These are phyloP conservation scores for Mustela lutreola DNA, from an alignment of 2,113 vertebrate genomes.

Conservation along the genomic window DNA sequence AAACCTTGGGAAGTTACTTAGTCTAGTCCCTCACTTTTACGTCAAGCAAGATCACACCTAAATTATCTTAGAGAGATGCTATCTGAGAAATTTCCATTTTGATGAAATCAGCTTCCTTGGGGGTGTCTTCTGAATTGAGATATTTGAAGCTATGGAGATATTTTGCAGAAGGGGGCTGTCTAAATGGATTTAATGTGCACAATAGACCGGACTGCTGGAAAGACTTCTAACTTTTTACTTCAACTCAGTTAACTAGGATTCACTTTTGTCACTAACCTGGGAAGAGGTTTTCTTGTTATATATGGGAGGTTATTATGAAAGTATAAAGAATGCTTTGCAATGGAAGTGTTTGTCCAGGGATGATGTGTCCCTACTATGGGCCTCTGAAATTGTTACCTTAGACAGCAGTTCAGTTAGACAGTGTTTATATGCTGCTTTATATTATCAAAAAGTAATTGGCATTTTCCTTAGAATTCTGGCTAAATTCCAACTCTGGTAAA, in stretches of 20 bases:
- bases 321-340: constrained; percentile 36
- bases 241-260: not conserved
- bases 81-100: constrained; percentile 47
- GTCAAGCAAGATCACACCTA: not conserved
- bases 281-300: constrained; percentile 26
- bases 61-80: constrained; percentile 26
- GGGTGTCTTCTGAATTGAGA: not conserved
- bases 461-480: constrained; percentile 73
- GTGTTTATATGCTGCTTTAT: constrained; percentile 70
- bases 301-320: constrained; percentile 11
- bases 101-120: constrained; percentile 17
- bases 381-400: constrained; percentile 69
- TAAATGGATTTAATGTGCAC: not conserved
- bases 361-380: constrained; percentile 20
- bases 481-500: constrained; percentile 80
- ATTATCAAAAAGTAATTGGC: constrained; percentile 72
- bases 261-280: not conserved
- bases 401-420: constrained; percentile 74
- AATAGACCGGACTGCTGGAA: not conserved
- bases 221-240: constrained; percentile 18
- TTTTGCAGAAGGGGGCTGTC: not conserved
- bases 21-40: constrained; percentile 22
- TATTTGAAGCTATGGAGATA: not conserved
- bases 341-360: constrained; percentile 41
- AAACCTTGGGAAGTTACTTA: constrained; percentile 32